phyloP scores from a whole-genome alignment of 2,888 invertebrate genomes.

The Idaea aversata region DNA sequence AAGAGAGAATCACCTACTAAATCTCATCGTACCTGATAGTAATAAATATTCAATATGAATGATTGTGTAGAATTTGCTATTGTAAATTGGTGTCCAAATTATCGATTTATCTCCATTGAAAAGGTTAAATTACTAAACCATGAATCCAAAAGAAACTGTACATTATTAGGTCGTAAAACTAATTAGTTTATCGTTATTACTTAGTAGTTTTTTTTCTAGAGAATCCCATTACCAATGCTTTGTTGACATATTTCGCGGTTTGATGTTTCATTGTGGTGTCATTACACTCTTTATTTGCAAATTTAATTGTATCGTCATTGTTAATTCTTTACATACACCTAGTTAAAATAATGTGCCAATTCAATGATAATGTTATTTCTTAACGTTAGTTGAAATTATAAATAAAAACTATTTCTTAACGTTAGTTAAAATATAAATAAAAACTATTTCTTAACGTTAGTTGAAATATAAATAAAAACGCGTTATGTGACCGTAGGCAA shows the following conservation, averaged over 20 bases:
- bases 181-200: conserved; percentile 22
- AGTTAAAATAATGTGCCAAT: background rate
- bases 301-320: background rate
- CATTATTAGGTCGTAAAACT: conserved; percentile 26
- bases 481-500: background rate
- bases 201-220: conserved; percentile 18
- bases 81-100: conserved; percentile 18
- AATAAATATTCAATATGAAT: conserved; percentile 18
- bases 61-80: conserved; percentile 21
- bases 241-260: conserved; percentile 5
- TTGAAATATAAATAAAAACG: background rate
- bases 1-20: conserved; percentile 11
- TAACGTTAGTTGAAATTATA: too few relatives aligned
- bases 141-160: conserved; percentile 36
- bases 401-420: too few relatives aligned
- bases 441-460: background rate
- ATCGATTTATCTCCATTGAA: conserved; percentile 22
- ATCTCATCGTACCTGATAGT: conserved; percentile 19
- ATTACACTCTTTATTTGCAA: background rate
- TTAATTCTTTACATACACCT: background rate
- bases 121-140: conserved; percentile 34
- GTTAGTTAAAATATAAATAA: too few relatives aligned
- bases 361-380: background rate
- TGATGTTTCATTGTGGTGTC: background rate
- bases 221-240: conserved; percentile 19